These are phyloP conservation scores for Pentalonia nigronervosa DNA, from an alignment of 1,140 invertebrate genomes.

Conservation along the genomic window DNA sequence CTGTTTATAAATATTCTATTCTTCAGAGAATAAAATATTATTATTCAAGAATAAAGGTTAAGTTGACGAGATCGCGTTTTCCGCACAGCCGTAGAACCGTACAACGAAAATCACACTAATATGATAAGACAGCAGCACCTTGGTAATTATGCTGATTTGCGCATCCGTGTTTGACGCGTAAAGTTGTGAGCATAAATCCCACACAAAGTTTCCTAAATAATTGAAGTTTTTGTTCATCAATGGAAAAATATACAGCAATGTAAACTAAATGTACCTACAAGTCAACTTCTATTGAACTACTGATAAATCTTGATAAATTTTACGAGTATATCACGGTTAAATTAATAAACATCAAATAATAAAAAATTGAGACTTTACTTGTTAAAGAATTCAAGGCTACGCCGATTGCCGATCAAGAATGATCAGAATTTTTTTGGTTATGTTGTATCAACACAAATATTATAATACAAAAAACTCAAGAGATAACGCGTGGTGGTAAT, in stretches of 20 bases:
- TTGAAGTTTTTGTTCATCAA: not conserved
- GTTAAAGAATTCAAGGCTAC: not conserved
- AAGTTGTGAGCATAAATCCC: not conserved
- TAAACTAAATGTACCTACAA: not conserved
- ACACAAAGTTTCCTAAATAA: not conserved
- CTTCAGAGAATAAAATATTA: too few relatives aligned
- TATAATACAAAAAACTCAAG: not conserved
- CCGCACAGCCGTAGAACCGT: not conserved
- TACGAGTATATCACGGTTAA: not conserved
- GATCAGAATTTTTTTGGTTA: not conserved
- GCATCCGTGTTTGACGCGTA: not conserved
- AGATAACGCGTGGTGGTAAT: not conserved
- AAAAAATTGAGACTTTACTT: not conserved
- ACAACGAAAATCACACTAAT: not conserved
- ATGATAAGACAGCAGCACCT: not conserved
- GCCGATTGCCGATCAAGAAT: not conserved
- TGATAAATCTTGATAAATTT: not conserved
- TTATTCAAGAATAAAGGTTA: not conserved
- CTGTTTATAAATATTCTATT: not conserved
- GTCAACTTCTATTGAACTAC: not conserved
- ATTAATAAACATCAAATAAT: not conserved
- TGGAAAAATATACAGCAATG: not conserved
- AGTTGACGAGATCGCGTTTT: not conserved
- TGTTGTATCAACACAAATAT: conserved; percentile 7
- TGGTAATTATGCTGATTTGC: not conserved